Base-by-base conservation (phyloP, 2,888 invertebrate genomes). In the Thera obeliscata region DNA sequence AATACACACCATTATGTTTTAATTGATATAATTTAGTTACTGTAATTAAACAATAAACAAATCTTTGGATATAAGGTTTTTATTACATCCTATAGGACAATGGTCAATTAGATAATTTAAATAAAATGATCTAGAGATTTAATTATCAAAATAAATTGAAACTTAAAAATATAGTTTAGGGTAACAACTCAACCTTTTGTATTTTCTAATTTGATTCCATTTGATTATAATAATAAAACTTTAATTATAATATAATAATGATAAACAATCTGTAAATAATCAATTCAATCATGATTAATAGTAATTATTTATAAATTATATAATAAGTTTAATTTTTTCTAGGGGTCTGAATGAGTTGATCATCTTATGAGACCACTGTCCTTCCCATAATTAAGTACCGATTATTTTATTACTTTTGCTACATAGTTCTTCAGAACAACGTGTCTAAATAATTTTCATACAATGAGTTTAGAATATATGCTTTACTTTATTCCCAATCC, bases 381-480 rank as follows among this genome's bases (percentile, higher is more conserved):
- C 75, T 75, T 82, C 71, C 67, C 69, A 73, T 67, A 69, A 72
- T 80, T 76, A 79, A 77, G 78, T 82, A 81, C 80, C 74, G 77
- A 64, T 72, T 72, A 76, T 77, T 74, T 77, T 68, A 76, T 78
- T 74, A 56, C 4, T 12, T 63, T 78, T 73, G 74, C 79, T 78
- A 81, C 76, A 71, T 76, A 78, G 81, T 77, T 76, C 72, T 77
- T 78, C 77, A 63, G 69, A 79, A 76, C 76, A 78, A 76, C 74
- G 78, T 80, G 76, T 78, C 83, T 84, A 83, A 81, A 82, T 84
- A 83, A 83, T 75, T 80, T 71, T 69, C 80, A 78, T 86, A 87
- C 33, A 86, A 86, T 86, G 85, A 88, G 81, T 92, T 91, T 91
- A 91, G 90, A 91, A 92, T 91, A 91, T 89, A 88, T 91, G 91